Conservation (phyloP, 2,888 invertebrate species). For the Drosophila kanekoi region DNA sequence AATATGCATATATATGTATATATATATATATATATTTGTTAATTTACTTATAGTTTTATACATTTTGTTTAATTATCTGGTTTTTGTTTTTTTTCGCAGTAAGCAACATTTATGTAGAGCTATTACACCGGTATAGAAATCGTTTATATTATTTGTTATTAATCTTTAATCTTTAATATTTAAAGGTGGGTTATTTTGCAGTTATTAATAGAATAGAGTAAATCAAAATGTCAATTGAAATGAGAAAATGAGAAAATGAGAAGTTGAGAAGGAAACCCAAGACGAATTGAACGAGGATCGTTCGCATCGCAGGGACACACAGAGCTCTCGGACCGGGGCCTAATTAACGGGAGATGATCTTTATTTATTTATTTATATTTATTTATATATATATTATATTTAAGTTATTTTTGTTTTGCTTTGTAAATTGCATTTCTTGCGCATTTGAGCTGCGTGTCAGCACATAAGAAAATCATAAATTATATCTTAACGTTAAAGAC, state of each 20-base stretch:
- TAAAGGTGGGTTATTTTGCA: conserved; percentile 84
- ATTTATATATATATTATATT: neutral
- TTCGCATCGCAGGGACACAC: conserved; percentile 33
- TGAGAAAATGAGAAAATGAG: no score
- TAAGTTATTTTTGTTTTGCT: conserved; percentile 5
- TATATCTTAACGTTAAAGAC: conserved; percentile 46
- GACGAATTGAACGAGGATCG: conserved; percentile 70
- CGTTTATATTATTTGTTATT: conserved; percentile 50
- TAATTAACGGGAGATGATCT: neutral
- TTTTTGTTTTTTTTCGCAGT: conserved; percentile 19
- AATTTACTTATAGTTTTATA: conserved; percentile 32
- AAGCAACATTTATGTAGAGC: conserved; percentile 48
- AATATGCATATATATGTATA: conserved; percentile 40
- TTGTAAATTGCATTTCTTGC: conserved; percentile 41
- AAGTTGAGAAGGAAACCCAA: conserved; percentile 19
- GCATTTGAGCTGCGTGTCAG: conserved; percentile 42
- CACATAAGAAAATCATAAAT: conserved; percentile 22
- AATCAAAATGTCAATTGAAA: conserved; percentile 41
- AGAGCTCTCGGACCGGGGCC: conserved; percentile 28
- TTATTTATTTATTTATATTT: neutral
- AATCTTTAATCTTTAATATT: conserved; percentile 67
- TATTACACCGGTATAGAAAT: conserved; percentile 52
- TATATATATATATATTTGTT: conserved; percentile 26
- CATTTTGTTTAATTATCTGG: conserved; percentile 19
- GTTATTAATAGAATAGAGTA: conserved; percentile 60